Base-by-base conservation (phyloP, 1,140 invertebrate genomes). In the Drosophila nigrodunni region DNA sequence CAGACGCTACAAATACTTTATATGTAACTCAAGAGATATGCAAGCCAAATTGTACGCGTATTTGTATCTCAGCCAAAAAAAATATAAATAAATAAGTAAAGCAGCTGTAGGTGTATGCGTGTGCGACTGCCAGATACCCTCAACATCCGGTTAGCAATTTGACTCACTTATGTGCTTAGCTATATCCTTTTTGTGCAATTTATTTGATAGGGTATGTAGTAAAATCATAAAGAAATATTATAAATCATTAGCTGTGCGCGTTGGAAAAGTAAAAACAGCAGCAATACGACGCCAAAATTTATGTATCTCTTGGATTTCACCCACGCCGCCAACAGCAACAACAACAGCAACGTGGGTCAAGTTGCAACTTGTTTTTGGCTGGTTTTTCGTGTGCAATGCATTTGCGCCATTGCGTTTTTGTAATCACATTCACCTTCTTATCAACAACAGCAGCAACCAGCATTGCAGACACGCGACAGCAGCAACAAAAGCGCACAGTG, bases 191-290 rank as follows among this genome's bases (percentile, higher is more conserved):
- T 11, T n/a, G 11, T 1, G 9, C 25, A 13, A 6, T 21, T 46
- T 59, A 7, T 39, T 11, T 47, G 41, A 37, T 25, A 69, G 65
- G 65, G 65, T 69, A 69, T 41, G 8, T 4, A 65, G 47, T 37
- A 7, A 52, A 55, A 79, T 73, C 49, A 68, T 49, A 65, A 43
- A 18, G 47, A 68, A 58, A 65, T 67, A 67, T 73, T 69, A 74
- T 74, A 74, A 74, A 74, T 74, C 83, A 83, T 88, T 88, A 82
- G 75, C 75, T 68, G 60, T 30, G 75, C 71, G 62, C 65, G 73
- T 66, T 82, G 77, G 69, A 89, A 87, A 87, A 88, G 77, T 83
- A 88, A 80, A 87, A 87, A 88, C 83, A 60, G 80, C 83, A 77
- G 83, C 82, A 61, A 73, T 80, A 77, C 77, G 77, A 87, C 60